A percentile compares a stretch with the other conserved stretches of the same genome.
These are phyloP conservation scores for Drosophila subquinaria DNA, from an alignment of 2,888 invertebrate genomes.

Conservation along the genomic window DNA sequence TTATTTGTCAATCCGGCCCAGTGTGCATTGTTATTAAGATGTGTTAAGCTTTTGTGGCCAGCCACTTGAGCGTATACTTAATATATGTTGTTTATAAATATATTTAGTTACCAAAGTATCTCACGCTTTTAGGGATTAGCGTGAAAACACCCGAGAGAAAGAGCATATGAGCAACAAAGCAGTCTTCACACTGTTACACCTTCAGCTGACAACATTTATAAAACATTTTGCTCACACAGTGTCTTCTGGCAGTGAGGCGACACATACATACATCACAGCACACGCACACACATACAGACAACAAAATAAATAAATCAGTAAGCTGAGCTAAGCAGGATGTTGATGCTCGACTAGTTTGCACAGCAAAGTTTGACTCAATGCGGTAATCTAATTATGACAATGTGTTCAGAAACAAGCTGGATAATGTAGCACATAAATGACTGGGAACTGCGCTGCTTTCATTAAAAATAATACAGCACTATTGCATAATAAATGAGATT, in stretches of 20 bases:
- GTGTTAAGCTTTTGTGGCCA: constrained; percentile 10
- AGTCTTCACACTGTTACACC: constrained; percentile 35
- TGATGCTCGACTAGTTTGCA: constrained; percentile 5
- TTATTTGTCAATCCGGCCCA: too few species aligned
- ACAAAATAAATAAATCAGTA: not conserved
- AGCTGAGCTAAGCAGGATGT: constrained; percentile 18
- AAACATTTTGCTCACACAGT: constrained; percentile 15
- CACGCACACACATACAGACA: not conserved
- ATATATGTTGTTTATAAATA: constrained; percentile 17
- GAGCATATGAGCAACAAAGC: not conserved
- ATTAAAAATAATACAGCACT: not conserved
- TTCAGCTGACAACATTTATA: constrained; percentile 15
- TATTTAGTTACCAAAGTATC: not conserved
- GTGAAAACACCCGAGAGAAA: not conserved
- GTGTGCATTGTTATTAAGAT: constrained; percentile 12
- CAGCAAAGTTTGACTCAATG: constrained; percentile 16
- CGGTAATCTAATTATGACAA: constrained; percentile 53
- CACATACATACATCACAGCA: not conserved
- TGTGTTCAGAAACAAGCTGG: constrained; percentile 28
- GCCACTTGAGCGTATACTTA: constrained; percentile 42
- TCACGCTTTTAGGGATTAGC: not conserved
- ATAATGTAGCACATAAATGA: constrained; percentile 21
- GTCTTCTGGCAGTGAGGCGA: not conserved
- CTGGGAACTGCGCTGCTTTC: not conserved
- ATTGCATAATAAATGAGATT: too few species aligned